A percentile compares a stretch with the other conserved stretches of the same genome.
Evolutionary conservation across 2,113 vertebrate species (phyloP).

Genomic region (Eudorcas thomsonii): DNA sequence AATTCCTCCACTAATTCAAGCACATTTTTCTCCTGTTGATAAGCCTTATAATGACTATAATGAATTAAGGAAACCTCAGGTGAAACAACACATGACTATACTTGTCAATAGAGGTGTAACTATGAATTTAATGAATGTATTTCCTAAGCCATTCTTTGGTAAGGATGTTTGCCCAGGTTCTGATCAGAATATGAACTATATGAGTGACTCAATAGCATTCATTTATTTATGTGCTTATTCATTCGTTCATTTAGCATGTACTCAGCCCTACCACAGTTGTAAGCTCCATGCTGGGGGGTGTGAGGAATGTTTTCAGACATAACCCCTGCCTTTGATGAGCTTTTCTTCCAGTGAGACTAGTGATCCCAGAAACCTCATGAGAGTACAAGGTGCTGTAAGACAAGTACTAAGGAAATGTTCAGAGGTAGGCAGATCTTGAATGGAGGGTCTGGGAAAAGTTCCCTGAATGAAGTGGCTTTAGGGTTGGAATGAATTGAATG

Average conservation of each 20-base stretch:
- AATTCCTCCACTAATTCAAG: conserved; percentile 39
- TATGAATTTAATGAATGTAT: conserved; percentile 37
- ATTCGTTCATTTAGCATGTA: background rate
- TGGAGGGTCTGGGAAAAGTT: background rate
- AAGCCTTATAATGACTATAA: conserved; percentile 55
- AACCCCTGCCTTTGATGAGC: background rate
- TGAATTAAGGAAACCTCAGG: conserved; percentile 53
- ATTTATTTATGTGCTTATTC: conserved; percentile 19
- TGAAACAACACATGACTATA: conserved; percentile 57
- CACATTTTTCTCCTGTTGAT: conserved; percentile 58
- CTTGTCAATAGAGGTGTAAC: conserved; percentile 58
- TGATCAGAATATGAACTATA: conserved; percentile 21
- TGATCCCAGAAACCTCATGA: background rate
- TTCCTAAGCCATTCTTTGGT: conserved; percentile 53
- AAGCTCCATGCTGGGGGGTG: background rate
- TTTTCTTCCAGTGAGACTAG: background rate
- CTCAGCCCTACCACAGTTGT: background rate
- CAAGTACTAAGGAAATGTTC: background rate
- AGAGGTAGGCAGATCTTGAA: background rate
- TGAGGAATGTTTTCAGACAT: background rate
- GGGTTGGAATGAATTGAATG: background rate
- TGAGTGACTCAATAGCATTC: conserved; percentile 16
- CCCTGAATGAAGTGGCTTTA: background rate
- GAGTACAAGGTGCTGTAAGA: background rate
- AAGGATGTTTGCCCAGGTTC: conserved; percentile 38